phyloP scores from a whole-genome alignment of 2,113 vertebrate species.

The Cygnus buccinator region DNA sequence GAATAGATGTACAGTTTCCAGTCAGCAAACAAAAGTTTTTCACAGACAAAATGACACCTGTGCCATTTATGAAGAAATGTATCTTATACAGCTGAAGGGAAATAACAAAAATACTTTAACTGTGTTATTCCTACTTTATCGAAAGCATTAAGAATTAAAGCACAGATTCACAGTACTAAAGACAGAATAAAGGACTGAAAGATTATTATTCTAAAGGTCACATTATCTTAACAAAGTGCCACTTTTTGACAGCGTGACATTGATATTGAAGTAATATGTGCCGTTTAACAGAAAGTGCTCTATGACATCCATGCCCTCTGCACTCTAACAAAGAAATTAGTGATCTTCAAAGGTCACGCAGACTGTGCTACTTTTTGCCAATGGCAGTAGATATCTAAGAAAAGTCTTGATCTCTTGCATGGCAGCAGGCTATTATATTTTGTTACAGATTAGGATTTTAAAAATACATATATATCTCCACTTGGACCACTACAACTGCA shows the following conservation, averaged over 20 bases:
- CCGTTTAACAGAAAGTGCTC: constrained; percentile 61
- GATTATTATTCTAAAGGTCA: constrained; percentile 80
- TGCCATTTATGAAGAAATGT: constrained; percentile 9
- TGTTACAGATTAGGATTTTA: background rate
- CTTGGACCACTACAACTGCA: background rate
- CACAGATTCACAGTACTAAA: constrained; percentile 47
- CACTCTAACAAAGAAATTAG: constrained; percentile 76
- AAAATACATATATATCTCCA: background rate
- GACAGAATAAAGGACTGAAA: constrained; percentile 63
- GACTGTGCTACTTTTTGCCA: constrained; percentile 62
- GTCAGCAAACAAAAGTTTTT: constrained; percentile 39
- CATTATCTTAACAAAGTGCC: constrained; percentile 82
- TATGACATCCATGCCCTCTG: constrained; percentile 67
- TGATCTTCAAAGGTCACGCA: constrained; percentile 77
- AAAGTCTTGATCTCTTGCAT: background rate
- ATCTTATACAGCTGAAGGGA: background rate
- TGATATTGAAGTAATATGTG: constrained; percentile 65
- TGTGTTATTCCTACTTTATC: constrained; percentile 50
- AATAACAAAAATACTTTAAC: constrained; percentile 9
- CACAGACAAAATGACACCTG: constrained; percentile 27
- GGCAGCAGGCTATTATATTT: background rate
- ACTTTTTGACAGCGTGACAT: constrained; percentile 73
- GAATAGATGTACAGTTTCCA: constrained; percentile 10
- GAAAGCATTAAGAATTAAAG: constrained; percentile 62
- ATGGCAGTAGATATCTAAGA: constrained; percentile 47